phyloP scores from a whole-genome alignment of 2,888 invertebrate genomes.

The Watsonalla cultraria region DNA sequence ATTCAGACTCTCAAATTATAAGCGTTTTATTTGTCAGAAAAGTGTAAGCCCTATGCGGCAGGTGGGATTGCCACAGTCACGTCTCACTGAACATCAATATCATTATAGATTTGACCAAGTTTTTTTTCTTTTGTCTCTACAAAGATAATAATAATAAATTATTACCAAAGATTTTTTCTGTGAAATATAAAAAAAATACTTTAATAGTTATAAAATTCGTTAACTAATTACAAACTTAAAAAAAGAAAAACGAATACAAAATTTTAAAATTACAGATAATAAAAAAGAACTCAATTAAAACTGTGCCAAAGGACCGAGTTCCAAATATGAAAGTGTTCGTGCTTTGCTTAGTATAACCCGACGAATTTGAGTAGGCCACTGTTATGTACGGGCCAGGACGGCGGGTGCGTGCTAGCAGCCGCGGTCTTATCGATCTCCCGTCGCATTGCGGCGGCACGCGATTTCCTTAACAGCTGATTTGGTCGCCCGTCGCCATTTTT shows the following conservation, averaged over 20 bases:
- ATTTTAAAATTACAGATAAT: neutral
- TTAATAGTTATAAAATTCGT: neutral
- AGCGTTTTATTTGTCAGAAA: too few relatives aligned
- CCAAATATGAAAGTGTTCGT: conserved; percentile 15
- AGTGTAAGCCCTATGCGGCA: too few relatives aligned
- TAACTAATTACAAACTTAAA: neutral
- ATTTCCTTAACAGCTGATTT: conserved; percentile 50
- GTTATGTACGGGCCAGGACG: conserved; percentile 18
- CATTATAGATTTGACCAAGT: too few relatives aligned
- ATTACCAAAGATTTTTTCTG: too few relatives aligned
- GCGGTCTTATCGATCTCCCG: conserved; percentile 51
- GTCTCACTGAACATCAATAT: too few relatives aligned
- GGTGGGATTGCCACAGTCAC: too few relatives aligned
- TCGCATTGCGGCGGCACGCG: conserved; percentile 54
- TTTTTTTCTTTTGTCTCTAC: too few relatives aligned
- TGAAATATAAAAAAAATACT: too few relatives aligned
- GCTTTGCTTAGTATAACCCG: conserved; percentile 25
- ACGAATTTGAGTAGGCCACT: conserved; percentile 26
- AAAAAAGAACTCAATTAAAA: neutral
- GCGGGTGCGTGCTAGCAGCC: conserved; percentile 45
- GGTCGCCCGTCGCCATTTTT: conserved; percentile 20
- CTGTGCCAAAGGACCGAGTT: conserved; percentile 3
- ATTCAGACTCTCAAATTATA: too few relatives aligned
- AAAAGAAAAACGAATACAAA: neutral
- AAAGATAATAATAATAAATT: too few relatives aligned